Evolutionary conservation across 2,797 vertebrate genomes (phyloP).

Genomic region (Enteromius radiatus): DNA sequence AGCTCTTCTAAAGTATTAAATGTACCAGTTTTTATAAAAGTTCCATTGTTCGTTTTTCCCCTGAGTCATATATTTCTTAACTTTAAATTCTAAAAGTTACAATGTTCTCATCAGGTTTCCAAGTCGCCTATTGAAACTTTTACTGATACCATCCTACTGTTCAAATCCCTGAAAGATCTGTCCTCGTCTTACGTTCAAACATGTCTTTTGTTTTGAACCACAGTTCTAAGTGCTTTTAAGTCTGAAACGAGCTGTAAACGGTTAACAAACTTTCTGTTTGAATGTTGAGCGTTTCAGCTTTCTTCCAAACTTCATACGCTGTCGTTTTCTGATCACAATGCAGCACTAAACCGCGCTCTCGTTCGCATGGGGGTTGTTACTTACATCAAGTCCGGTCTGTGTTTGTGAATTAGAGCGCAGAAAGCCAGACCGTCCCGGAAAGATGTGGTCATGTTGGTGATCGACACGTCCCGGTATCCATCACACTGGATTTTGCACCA

Average conservation of each 20-base stretch:
- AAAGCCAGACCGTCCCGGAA: slow-evolving; percentile 96
- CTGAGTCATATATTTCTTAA: neutral
- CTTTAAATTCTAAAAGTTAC: neutral
- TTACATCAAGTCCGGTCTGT: slow-evolving; percentile 95
- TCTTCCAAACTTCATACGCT: neutral
- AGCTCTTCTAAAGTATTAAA: neutral
- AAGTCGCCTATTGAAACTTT: neutral
- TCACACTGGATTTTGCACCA: slow-evolving; percentile 91
- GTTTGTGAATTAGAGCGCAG: slow-evolving; percentile 94
- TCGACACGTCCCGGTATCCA: slow-evolving; percentile 89
- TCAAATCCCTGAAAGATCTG: neutral
- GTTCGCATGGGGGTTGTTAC: slow-evolving; percentile 50
- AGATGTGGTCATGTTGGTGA: slow-evolving; percentile 98
- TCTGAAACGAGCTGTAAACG: neutral
- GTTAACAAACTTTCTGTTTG: neutral
- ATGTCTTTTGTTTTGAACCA: neutral
- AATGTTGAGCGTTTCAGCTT: neutral
- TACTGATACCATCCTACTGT: neutral
- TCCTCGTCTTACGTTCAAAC: neutral
- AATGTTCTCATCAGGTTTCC: neutral
- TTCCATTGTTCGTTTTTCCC: neutral
- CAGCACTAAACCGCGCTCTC: neutral
- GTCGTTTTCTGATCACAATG: neutral
- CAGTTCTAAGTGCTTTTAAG: neutral
- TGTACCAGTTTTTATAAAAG: neutral